phyloP scores from a whole-genome alignment of 2,113 vertebrate species.

The Oryctolagus cuniculus region mOryCun1.1 NC_091434.1:93993001-93993500 shows the following conservation, averaged over 20 bases:
- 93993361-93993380: conserved; percentile 18
- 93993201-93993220: neutral
- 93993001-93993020: no score
- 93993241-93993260: neutral
- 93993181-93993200: neutral
- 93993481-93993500: no score
- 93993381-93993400: no score
- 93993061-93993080: neutral
- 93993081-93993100: neutral
- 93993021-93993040: no score
- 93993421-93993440: no score
- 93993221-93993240: neutral
- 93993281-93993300: neutral
- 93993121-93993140: neutral
- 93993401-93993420: no score
- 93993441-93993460: no score
- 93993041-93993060: neutral
- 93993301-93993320: neutral
- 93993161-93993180: neutral
- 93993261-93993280: neutral
- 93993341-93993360: neutral
- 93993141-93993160: neutral
- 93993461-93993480: no score
- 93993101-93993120: neutral
- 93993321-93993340: neutral